Evolutionary conservation across 2,113 vertebrate genomes (phyloP), one percentile per base, ranked within the genome.

Genomic region (Pelobates fuscus): DNA sequence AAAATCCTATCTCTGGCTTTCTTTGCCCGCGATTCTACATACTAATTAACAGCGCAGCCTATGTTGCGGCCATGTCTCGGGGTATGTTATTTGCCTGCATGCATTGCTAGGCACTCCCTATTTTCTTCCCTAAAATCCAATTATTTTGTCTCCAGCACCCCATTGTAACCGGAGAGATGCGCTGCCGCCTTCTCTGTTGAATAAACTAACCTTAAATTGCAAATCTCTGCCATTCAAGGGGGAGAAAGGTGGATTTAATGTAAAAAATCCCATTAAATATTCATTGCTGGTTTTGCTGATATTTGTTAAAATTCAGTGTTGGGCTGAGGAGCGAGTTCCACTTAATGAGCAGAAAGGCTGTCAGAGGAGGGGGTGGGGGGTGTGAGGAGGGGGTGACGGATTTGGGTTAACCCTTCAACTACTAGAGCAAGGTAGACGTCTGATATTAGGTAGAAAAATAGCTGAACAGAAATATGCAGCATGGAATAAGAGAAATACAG

Each of bases 231-330:
- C 66, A 49, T 30, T 52, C 72, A 75, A 63, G 55, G 49, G 59
- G 54, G 26, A 67, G 57, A 66, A 67, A 76, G 64, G 72, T 67
- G 66, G 64, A 67, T 76, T 67, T 76, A 20, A 67, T 76, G 72
- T 64, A 67, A 41, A 76, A 76, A 67, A 67, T 67, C 64, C 55
- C 64, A 76, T 76, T 67, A 76, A 76, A 76, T 76, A 76, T 76
- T 76, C 72, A 76, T 76, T 67, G 64, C 49, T 67, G 57, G 66
- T 67, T 76, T 76, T 67, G 64, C 72, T 76, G 72, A 67, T 67
- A 76, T 67, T 76, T 76, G 72, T 76, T 76, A 66, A 76, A 76
- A 76, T 76, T 76, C 72, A 76, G 64, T 76, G 72, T 76, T 60
- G 63, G 71, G 57, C 55, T 60, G 72, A 41, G 67, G 64, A 26